Evolutionary conservation across 92 coral and sea anemone species (phyloP).

Genomic region (Porites rus): DNA sequence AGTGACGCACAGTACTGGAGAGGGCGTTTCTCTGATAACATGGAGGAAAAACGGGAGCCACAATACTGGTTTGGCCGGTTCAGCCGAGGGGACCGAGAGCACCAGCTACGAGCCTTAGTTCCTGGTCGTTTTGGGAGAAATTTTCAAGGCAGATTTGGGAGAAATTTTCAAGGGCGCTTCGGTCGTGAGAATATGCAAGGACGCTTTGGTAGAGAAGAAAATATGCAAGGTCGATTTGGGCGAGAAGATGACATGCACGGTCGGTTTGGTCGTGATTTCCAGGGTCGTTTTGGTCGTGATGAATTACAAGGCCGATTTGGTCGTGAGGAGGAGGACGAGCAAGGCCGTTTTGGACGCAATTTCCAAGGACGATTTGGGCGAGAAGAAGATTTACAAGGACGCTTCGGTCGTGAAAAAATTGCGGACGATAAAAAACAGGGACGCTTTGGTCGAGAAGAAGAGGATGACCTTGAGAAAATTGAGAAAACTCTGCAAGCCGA

Average conservation of each 20-base stretch:
- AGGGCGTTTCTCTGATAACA: constrained; percentile 55
- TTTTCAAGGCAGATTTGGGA: constrained; percentile 62
- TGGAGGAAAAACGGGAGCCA: constrained; percentile 35
- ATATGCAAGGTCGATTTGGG: constrained; percentile 66
- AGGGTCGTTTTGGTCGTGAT: constrained; percentile 39
- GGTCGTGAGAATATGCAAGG: constrained; percentile 69
- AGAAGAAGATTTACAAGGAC: constrained; percentile 15
- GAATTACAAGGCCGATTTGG: constrained; percentile 31
- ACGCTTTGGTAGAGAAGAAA: constrained; percentile 66
- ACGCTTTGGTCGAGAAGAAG: constrained; percentile 61
- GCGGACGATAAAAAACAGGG: constrained; percentile 12
- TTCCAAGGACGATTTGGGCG: constrained; percentile 27
- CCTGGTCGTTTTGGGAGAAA: constrained; percentile 67
- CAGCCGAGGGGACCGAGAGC: constrained; percentile 40
- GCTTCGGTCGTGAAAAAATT: constrained; percentile 17
- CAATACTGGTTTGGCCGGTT: constrained; percentile 54
- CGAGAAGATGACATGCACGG: constrained; percentile 32
- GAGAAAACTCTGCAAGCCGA: constrained; percentile 15
- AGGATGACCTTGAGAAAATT: constrained; percentile 25
- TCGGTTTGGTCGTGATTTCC: constrained; percentile 41
- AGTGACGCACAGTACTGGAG: constrained; percentile 54
- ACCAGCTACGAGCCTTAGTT: constrained; percentile 21
- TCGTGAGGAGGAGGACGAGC: not conserved
- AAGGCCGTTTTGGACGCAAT: constrained; percentile 64
- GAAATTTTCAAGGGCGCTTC: constrained; percentile 55